Evolutionary conservation across 2,113 vertebrate genomes (phyloP).

Genomic region (Tragelaphus scriptus): DNA sequence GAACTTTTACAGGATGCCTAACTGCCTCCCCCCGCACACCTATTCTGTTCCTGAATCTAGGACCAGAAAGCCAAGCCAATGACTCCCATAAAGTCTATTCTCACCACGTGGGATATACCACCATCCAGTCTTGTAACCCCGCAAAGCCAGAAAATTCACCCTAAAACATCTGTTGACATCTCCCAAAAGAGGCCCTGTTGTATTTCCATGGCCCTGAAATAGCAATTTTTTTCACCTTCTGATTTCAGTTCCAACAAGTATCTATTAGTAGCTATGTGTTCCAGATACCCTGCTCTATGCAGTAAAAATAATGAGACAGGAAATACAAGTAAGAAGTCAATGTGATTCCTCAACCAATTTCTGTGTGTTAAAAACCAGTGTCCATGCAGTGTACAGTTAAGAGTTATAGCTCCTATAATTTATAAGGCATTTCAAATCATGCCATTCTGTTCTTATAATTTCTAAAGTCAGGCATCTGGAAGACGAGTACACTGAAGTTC

Average conservation of each 20-base stretch:
- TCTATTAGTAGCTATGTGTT: not conserved
- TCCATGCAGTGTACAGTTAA: not conserved
- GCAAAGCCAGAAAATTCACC: not conserved
- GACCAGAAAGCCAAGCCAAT: not conserved
- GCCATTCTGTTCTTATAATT: not conserved
- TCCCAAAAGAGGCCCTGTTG: not conserved
- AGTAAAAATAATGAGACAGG: constrained; percentile 14
- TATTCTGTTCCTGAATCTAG: not conserved
- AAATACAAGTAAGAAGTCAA: constrained; percentile 4
- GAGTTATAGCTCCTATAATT: not conserved
- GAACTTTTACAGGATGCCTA: not conserved
- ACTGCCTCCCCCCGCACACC: not conserved
- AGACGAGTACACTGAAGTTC: not conserved
- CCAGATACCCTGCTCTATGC: not conserved
- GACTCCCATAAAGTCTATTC: not conserved
- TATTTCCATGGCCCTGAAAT: not conserved
- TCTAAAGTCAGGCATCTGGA: not conserved
- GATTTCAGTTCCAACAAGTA: not conserved
- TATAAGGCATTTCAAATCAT: not conserved
- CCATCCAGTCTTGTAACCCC: not conserved
- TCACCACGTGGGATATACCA: not conserved
- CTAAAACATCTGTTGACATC: not conserved
- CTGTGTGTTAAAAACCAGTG: not conserved
- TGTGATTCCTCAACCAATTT: not conserved
- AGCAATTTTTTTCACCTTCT: not conserved